Base-by-base conservation (phyloP, 1,140 invertebrate species). In the Sminthurinus signatus region DNA sequence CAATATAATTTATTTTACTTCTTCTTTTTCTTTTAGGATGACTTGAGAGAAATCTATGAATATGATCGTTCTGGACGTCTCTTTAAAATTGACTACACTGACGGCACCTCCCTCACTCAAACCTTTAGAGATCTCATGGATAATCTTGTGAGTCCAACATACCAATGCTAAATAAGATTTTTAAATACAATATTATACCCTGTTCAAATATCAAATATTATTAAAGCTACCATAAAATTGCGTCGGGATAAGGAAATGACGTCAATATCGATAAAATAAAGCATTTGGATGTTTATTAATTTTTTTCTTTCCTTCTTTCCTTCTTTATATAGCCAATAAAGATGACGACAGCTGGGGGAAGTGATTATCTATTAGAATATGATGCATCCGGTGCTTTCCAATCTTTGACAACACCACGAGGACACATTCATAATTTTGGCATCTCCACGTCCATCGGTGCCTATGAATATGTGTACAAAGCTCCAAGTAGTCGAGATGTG, bases 401-500 rank as follows among this genome's bases (percentile, higher is more conserved):
- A 72, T 88, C 89, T 2, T 75, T 97, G 12, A 94, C 90, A 1
- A 97, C 93, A 2, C 94, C 94, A 0, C 81, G 91, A 62, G 91
- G 92, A 19, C 91, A 93, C 68, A 93, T 93, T 52, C 93, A 97
- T 73, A 86, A 88, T 0, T 96, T 97, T 76, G 88, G 88, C 0
- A 80, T 93, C 5, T 90, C 96, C 76, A 93, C 91, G 0, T 92
- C 91, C 0, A 78, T 96, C 1, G 93, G 93, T 21, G 92, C 91
- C 75, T 93, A 93, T 75, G 93, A 93, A 74, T 91, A 94, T 73
- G 87, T 91, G 73, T 93, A 94, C 76, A 90, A 87, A 73, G 89
- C 91, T 2, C 90, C 91, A 1, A 89, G 92, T 81, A 90, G 88
- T 71, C 81, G 88, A 50, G 88, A 92, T 80, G 88, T 89, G 0